Base-by-base conservation (phyloP, 1,140 invertebrate species). In the Magallana gigas region DNA sequence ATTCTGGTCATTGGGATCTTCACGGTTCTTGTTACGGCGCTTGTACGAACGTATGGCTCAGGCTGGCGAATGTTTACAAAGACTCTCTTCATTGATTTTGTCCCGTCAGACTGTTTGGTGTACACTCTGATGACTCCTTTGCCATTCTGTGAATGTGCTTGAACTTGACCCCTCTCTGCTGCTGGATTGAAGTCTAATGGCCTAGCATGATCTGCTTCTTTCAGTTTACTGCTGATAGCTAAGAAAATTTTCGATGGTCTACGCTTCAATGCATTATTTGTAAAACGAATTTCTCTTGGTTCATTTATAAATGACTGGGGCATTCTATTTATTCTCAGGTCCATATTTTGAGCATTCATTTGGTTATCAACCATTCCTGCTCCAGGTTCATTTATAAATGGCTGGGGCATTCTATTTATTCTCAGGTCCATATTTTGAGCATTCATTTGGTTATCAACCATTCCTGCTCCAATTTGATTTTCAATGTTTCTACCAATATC, bases 51-150 rank as follows among this genome's bases (percentile, higher is more conserved):
- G 12, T 12, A 12, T 12, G 23, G 68, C 23, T 18, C 9, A 11
- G 68, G 23, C 36, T 76, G 68, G 29, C 68, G 68, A 36, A 76
- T 12, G 23, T 76, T 76, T 76, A 76, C 68, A 9, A 76, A 76
- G 4, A 76, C 68, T 12, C 36, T 9, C 68, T 29, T 18, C 68
- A 76, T 76, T 5, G 23, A 48, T 29, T 76, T 76, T 29, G 68
- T 29, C 11, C 68, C 68, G 36, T 76, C 68, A 76, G 68, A 23
- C 36, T 76, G 68, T 11, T 23, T 36, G 1, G 68, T 76, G 23
- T 29, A 76, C 11, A 76, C 29, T 29, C 23, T 76, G 7, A 76
- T 76, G 68, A 76, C 14, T 2, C 68, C 68, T 48, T 48, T 48
- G 36, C 23, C 23, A 11, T 76, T 76, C 11, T 4, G 18, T 76